Evolutionary conservation across 2,888 invertebrate genomes (phyloP).

Genomic region (Sceliomorpha sp.): DNA sequence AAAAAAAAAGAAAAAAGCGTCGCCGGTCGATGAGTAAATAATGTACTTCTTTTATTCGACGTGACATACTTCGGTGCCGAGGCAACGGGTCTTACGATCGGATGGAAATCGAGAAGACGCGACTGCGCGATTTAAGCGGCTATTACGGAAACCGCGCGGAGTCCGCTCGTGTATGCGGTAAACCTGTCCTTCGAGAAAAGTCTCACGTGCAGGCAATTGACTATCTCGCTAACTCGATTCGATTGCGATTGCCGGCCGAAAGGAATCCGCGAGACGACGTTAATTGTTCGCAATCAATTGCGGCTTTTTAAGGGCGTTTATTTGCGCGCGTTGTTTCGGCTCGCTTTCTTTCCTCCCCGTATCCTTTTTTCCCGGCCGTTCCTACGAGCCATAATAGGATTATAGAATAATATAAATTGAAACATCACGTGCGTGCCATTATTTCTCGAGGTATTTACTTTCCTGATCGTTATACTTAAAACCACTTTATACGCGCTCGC

Average conservation of each 20-base stretch:
- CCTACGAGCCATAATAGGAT: constrained; percentile 6
- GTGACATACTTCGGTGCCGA: neutral
- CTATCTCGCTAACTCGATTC: constrained; percentile 47
- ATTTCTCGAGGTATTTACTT: neutral
- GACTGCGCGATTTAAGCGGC: constrained; percentile 35
- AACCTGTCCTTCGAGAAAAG: constrained; percentile 49
- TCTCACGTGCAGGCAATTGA: constrained; percentile 24
- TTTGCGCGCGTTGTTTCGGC: constrained; percentile 1
- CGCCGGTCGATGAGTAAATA: neutral
- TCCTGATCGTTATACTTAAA: too few relatives aligned
- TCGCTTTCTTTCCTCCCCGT: neutral
- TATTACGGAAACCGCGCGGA: constrained; percentile 15
- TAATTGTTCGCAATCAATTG: constrained; percentile 63
- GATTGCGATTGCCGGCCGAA: constrained; percentile 21
- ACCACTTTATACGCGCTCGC: too few relatives aligned
- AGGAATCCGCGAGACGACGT: constrained; percentile 50
- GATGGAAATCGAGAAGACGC: constrained; percentile 34
- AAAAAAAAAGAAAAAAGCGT: too few relatives aligned
- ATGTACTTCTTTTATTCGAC: constrained; percentile 6
- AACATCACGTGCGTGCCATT: neutral
- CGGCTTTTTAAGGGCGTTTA: constrained; percentile 19
- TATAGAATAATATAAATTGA: constrained; percentile 6
- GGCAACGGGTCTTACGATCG: constrained; percentile 18
- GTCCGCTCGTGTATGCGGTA: constrained; percentile 21
- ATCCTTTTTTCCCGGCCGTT: neutral